Percentiles rank a stretch among this genome's conserved stretches.
Evolutionary conservation across 1,140 invertebrate species (phyloP).

Genomic region (Philopotamus ludificatus): DNA sequence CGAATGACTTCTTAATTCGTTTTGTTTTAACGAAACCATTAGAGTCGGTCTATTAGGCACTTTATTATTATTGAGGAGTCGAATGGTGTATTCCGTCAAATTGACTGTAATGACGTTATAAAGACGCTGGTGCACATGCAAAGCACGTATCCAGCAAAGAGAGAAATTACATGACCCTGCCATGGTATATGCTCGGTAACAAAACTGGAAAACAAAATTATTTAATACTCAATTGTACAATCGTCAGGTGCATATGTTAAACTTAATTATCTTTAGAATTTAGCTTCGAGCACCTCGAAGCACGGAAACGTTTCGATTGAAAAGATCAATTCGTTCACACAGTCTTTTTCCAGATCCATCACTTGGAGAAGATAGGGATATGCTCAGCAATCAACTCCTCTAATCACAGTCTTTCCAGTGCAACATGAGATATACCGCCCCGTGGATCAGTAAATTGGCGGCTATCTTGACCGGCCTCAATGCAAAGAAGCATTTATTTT

Average conservation of each 20-base stretch:
- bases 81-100: too few species aligned
- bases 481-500: too few species aligned
- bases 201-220: too few species aligned
- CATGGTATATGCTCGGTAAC: not conserved
- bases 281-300: not conserved
- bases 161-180: not conserved
- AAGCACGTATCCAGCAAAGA: not conserved
- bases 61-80: not conserved
- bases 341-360: not conserved
- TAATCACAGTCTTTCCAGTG: constrained; percentile 12
- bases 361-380: not conserved
- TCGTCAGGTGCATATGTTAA: too few species aligned
- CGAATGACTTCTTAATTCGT: not conserved
- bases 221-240: too few species aligned
- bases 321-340: not conserved
- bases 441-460: constrained; percentile 8
- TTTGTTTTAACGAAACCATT: not conserved
- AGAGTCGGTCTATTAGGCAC: not conserved
- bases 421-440: not conserved
- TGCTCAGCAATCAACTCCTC: not conserved
- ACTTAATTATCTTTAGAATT: too few species aligned
- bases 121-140: not conserved
- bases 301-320: not conserved
- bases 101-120: too few species aligned
- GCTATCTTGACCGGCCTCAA: too few species aligned